Evolutionary conservation across 2,888 invertebrate genomes (phyloP).

Genomic region (Netelia fuscicornis): DNA sequence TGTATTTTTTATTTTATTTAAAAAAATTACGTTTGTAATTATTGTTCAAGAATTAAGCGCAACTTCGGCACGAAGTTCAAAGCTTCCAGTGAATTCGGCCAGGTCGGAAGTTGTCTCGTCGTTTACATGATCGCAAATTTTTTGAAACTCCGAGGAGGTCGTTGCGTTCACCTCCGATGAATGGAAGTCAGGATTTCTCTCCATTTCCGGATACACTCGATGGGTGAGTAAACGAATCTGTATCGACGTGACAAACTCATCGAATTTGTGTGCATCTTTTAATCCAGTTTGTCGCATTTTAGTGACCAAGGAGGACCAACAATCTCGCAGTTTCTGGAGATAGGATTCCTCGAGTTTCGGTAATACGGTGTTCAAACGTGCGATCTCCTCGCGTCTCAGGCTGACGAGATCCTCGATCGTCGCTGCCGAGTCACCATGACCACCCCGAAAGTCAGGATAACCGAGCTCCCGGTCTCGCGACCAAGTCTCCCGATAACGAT

Average conservation of each 20-base stretch:
- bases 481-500: slow-evolving; percentile 81
- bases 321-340: slow-evolving; percentile 71
- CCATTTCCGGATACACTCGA: slow-evolving; percentile 39
- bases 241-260: slow-evolving; percentile 66
- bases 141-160: neutral
- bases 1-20: slow-evolving; percentile 8
- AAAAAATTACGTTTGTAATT: neutral
- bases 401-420: slow-evolving; percentile 71
- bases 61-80: slow-evolving; percentile 11
- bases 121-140: neutral
- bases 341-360: slow-evolving; percentile 76
- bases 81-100: slow-evolving; percentile 7
- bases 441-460: slow-evolving; percentile 76
- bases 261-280: slow-evolving; percentile 62
- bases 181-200: neutral
- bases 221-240: slow-evolving; percentile 68
- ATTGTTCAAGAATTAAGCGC: neutral
- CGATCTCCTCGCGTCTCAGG: slow-evolving; percentile 73
- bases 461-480: slow-evolving; percentile 78
- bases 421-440: slow-evolving; percentile 69
- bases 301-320: slow-evolving; percentile 68
- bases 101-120: neutral
- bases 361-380: slow-evolving; percentile 75
- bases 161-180: neutral
- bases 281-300: slow-evolving; percentile 69